Percentiles rank a stretch among this genome's conserved stretches.
phyloP scores from a whole-genome alignment of 2,113 vertebrate species.

The Lepidothrix coronata region DNA sequence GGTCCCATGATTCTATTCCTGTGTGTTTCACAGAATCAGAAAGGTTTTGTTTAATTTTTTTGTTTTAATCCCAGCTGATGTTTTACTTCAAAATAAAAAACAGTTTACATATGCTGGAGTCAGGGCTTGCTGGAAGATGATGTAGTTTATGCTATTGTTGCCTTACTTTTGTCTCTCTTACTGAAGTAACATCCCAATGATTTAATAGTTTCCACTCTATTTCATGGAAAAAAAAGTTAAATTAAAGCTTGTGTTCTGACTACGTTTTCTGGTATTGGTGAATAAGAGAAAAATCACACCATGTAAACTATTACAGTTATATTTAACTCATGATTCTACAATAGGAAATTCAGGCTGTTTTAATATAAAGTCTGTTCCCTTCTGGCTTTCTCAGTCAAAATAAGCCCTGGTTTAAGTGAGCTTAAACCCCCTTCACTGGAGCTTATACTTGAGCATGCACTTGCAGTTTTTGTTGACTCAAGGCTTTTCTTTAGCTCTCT shows the following conservation, averaged over 20 bases:
- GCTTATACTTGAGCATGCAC: not conserved
- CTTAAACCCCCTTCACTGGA: constrained; percentile 19
- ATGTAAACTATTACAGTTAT: not conserved
- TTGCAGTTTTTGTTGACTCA: constrained; percentile 37
- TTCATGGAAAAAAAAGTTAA: not conserved
- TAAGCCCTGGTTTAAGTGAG: constrained; percentile 26
- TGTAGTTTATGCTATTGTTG: not conserved
- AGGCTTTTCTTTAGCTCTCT: constrained; percentile 22
- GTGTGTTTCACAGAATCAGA: not conserved
- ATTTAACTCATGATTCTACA: not conserved
- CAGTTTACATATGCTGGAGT: not conserved
- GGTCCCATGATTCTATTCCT: not conserved
- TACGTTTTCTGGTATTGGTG: not conserved
- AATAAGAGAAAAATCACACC: not conserved
- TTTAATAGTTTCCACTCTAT: not conserved
- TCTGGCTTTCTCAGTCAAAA: constrained; percentile 15
- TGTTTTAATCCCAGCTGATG: not conserved
- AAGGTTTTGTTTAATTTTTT: not conserved
- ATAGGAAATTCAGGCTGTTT: not conserved
- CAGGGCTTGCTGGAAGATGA: not conserved
- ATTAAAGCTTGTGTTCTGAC: not conserved
- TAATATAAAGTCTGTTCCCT: not conserved
- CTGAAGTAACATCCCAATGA: not conserved
- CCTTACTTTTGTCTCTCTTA: not conserved
- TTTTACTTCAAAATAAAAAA: not conserved